phyloP scores from a whole-genome alignment of 2,113 vertebrate species.

The Aleadryas rufinucha region DNA sequence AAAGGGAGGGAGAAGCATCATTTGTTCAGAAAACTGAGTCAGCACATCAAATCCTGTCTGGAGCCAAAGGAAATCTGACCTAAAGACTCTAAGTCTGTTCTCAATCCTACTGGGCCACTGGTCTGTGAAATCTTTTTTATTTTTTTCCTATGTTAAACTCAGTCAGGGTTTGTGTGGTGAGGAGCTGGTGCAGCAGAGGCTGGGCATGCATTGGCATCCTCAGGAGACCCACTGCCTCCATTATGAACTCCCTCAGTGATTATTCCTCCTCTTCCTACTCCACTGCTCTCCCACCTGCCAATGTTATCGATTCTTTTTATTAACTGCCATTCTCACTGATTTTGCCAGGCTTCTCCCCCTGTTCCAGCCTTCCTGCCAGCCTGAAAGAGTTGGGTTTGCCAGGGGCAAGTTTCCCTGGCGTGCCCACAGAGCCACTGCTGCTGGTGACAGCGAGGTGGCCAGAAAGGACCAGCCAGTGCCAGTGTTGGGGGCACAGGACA shows the following conservation, averaged over 20 bases:
- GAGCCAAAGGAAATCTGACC: not conserved
- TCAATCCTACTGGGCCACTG: not conserved
- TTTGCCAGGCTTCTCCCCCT: not conserved
- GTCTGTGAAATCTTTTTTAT: not conserved
- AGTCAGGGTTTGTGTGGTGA: not conserved
- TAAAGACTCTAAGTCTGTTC: not conserved
- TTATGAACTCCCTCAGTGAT: not conserved
- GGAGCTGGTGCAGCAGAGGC: not conserved
- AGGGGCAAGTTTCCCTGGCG: rapidly evolving
- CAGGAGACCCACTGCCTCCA: not conserved
- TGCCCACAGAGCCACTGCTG: not conserved
- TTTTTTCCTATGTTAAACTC: not conserved
- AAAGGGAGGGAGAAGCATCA: not conserved
- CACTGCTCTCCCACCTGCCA: not conserved
- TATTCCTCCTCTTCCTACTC: not conserved
- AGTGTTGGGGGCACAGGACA: not conserved
- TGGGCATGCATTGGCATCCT: not conserved
- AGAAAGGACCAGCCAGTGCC: not conserved
- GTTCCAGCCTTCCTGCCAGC: not conserved
- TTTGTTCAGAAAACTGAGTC: not conserved
- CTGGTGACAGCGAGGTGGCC: rapidly evolving
- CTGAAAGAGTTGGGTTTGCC: not conserved
- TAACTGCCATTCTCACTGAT: not conserved
- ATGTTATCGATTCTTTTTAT: not conserved
- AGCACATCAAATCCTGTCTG: not conserved